Conservation (phyloP, 92 coral and sea anemone species). For the Phenganax stokvisi region DNA sequence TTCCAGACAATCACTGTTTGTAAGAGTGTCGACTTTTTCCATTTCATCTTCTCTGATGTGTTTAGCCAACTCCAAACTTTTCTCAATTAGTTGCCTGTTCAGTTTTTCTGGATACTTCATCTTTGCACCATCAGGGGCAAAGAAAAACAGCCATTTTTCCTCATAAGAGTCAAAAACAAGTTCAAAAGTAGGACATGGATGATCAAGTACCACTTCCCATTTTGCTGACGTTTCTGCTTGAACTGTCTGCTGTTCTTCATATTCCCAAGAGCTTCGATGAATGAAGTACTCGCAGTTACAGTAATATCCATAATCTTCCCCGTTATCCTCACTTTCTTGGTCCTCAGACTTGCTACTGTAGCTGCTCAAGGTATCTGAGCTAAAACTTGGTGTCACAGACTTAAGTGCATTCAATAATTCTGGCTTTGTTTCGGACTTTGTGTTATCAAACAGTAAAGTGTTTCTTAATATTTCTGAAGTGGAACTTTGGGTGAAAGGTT, state of each 20-base stretch:
- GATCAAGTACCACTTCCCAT: conserved; percentile 59
- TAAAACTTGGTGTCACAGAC: conserved; percentile 13
- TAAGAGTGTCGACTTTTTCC: not conserved
- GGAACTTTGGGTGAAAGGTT: not conserved
- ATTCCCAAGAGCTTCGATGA: conserved; percentile 82
- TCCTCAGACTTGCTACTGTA: conserved; percentile 79
- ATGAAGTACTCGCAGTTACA: conserved; percentile 85
- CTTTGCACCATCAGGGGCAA: conserved; percentile 4
- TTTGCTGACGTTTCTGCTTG: conserved; percentile 77
- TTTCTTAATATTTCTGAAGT: no score
- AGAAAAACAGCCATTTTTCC: conserved; percentile 63
- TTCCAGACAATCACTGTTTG: not conserved
- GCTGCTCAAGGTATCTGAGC: conserved; percentile 44
- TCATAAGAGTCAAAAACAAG: conserved; percentile 61
- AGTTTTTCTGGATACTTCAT: conserved; percentile 1
- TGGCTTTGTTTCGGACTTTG: no score
- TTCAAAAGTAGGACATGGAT: conserved; percentile 54
- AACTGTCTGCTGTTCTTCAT: conserved; percentile 83
- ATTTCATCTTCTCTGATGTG: not conserved
- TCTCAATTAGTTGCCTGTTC: conserved; percentile 27
- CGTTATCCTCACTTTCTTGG: conserved; percentile 71
- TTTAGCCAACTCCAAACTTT: conserved; percentile 4
- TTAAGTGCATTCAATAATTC: not conserved
- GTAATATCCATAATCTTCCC: conserved; percentile 58
- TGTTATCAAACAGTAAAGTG: no score